Base-by-base conservation (phyloP, 1,140 invertebrate genomes). In the Drosophila kurseongensis region DNA sequence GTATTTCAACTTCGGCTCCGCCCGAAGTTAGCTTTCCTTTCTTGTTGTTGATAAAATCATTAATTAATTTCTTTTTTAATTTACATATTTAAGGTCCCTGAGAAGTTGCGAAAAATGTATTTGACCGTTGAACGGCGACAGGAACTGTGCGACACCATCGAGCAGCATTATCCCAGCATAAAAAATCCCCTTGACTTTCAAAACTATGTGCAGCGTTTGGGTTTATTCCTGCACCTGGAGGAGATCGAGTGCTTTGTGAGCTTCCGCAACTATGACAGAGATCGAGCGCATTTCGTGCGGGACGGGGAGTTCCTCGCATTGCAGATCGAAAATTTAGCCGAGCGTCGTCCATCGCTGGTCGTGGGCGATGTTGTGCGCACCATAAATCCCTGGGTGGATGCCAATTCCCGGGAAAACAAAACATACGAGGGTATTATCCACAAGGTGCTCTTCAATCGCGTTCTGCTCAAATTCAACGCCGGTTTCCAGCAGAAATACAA, bases 311-410 rank as follows among this genome's bases (percentile, higher is more conserved):
- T 94, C 93, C 92, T 98, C 6, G 93, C 93, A 12, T 91, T 98
- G 55, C 94, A 95, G 89, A 95, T 98, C 40, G 95, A 95, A 51
- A 97, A 97, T 60, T 93, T 98, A 10, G 94, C 95, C 52, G 98
- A 98, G 92, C 96, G 95, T 76, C 94, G 97, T 50, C 98, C 97
- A 3, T 98, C 97, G 2, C 90, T 99, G 7, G 94, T 98, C 41
- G 84, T 95, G 48, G 97, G 97, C 1, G 98, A 99, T 91, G 94
- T 93, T 91, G 95, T 96, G 16, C 93, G 96, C 32, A 94, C 94
- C 0, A 93, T 92, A 55, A 93, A 94, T 80, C 92, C 93, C 36
- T 94, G 91, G 66, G 69, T 63, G 47, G 63, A 61, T 80, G 4
- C 3, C 0, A 13, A 8, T 6, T 23, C 47, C 13, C 7, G 5